Percentiles rank a stretch among this genome's conserved stretches.
Conservation (phyloP, 2,888 invertebrate genomes). For the Sinodicranocentrus sp. region DNA sequence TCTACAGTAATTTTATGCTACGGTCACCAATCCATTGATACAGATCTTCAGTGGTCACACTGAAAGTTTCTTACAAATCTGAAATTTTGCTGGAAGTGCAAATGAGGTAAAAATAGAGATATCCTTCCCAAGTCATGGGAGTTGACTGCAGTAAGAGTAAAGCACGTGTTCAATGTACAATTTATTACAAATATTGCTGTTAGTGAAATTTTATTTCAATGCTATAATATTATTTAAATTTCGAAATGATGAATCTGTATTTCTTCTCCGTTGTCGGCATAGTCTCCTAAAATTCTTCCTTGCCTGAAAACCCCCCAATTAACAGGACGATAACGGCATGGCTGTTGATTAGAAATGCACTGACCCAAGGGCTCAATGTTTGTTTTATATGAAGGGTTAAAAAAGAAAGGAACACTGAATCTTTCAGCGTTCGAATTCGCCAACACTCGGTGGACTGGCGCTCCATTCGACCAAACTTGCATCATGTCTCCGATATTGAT, state of each 20-base stretch:
- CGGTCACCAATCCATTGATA: no score
- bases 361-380: constrained; percentile 62
- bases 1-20: no score
- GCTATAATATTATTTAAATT: constrained; percentile 2
- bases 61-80: no score
- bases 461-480: constrained; percentile 71
- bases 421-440: constrained; percentile 55
- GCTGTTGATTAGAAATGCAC: constrained; percentile 41
- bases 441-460: constrained; percentile 69
- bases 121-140: no score
- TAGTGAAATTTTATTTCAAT: not conserved
- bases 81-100: no score
- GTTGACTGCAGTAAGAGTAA: no score
- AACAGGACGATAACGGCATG: constrained; percentile 51
- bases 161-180: no score
- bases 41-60: no score
- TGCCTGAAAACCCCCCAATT: constrained; percentile 67
- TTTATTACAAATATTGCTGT: no score
- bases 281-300: constrained; percentile 69
- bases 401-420: constrained; percentile 70
- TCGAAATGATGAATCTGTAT: constrained; percentile 71
- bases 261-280: constrained; percentile 72
- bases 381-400: constrained; percentile 61
- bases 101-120: no score
- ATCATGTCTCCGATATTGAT: constrained; percentile 72